phyloP scores from a whole-genome alignment of 2,888 invertebrate genomes.

The Morpho achilles region DNA sequence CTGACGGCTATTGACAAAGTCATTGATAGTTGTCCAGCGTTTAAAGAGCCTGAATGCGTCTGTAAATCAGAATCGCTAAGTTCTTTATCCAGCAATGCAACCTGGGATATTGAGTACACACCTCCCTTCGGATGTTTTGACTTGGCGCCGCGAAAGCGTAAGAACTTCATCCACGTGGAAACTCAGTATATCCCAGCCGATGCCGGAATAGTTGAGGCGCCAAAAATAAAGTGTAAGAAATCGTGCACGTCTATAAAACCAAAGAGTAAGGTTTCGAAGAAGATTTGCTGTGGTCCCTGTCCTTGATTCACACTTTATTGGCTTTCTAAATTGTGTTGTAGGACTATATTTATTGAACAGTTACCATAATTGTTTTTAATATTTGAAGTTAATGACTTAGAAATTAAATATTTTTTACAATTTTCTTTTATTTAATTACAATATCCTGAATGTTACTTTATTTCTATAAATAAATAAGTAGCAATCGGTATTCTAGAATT shows the following conservation, averaged over 20 bases:
- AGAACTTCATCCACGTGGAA: conserved; percentile 75
- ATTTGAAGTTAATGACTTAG: background rate
- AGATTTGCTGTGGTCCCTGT: conserved; percentile 41
- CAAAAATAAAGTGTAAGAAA: conserved; percentile 44
- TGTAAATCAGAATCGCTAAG: conserved; percentile 63
- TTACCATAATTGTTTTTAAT: background rate
- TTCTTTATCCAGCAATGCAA: conserved; percentile 78
- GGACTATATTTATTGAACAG: conserved; percentile 11
- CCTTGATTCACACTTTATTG: conserved; percentile 15
- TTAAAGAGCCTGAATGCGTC: conserved; percentile 64
- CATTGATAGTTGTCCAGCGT: conserved; percentile 66
- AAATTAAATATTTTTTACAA: too few relatives aligned
- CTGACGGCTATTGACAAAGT: conserved; percentile 64
- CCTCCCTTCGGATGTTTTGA: conserved; percentile 85
- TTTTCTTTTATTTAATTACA: too few relatives aligned
- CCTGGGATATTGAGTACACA: conserved; percentile 85
- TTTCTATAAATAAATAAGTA: too few relatives aligned
- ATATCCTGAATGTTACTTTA: too few relatives aligned
- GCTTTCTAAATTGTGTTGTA: conserved; percentile 9
- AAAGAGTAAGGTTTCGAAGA: conserved; percentile 36
- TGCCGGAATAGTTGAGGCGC: conserved; percentile 54
- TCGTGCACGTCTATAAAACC: conserved; percentile 43
- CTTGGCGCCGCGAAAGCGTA: conserved; percentile 71
- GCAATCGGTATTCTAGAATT: too few relatives aligned
- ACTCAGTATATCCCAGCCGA: conserved; percentile 81